Base-by-base conservation (phyloP, 2,888 invertebrate genomes). In the Morpho achilles region DNA sequence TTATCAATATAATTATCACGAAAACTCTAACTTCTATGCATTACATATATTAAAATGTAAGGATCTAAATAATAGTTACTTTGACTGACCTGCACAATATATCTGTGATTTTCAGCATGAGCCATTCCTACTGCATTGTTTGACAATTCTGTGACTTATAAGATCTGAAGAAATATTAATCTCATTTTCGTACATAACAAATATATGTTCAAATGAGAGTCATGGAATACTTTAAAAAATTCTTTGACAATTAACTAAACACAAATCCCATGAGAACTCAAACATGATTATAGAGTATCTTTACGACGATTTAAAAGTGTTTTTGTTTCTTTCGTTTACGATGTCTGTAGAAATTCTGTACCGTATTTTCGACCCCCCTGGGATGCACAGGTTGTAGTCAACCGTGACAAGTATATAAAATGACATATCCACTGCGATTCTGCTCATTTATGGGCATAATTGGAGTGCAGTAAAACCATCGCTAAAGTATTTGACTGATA, bases 71-170 rank as follows among this genome's bases (percentile, higher is more conserved):
- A 32, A 6, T 42, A 43, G 44, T 53, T 32, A 16, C 46, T 45
- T 10, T 60, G 61, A 84, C 84, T 77, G 66, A 96, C 96, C 93
- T 96, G 96, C 71, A 95, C 94, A 80, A 95, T 94, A 85, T 93
- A 93, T 77, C 94, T 91, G 81, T 92, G 93, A 87, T 92, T 93
- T 77, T 93, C 93, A 82, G 90, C 82, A 75, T 88, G 85, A 80
- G 92, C 91, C 92, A 92, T 92, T 77, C 54, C 81, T 92, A 84
- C 79, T 83, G 77, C 86, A 87, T 87, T 80, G 76, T 86, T 75
- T 76, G 32, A 83, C 79, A 71, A 76, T 73, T 75, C 73, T 70
- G 60, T 64, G 68, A 68, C 66, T 69, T 74, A 77, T 75, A 73
- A 69, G 69, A 72, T 70, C 63, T 67, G 66, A 69, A 71, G 67